Base-by-base conservation (phyloP, 2,888 invertebrate genomes). In the Platerodrilus igneus region DNA sequence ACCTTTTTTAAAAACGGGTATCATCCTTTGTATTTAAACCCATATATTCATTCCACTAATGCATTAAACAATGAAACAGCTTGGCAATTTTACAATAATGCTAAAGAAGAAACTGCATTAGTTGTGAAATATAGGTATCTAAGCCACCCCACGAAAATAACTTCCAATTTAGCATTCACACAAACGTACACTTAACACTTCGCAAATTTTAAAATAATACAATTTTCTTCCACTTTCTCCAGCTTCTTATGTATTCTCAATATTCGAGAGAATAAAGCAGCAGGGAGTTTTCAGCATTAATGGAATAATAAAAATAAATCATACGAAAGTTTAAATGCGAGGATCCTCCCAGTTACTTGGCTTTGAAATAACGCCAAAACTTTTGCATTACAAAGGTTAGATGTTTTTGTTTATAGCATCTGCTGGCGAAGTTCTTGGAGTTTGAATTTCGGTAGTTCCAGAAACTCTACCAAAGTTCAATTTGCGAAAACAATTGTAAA, bases 371-470 rank as follows among this genome's bases (percentile, higher is more conserved):
- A 40, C 36, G 39, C 39, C 44, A 44, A 28, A 44, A 44, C 44
- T 44, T 44, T 44, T 36, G 44, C 36, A 44, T 44, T 44, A 44
- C 40, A 36, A 39, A 14, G 44, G 44, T 40, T 40, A 32, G 19
- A 30, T 40, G 44, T 40, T 44, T 44, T 44, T 44, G 44, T 44
- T 39, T 44, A 44, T 31, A 31, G 25, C 23, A 40, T 44, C 44
- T 44, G 44, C 40, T 44, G 36, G 23, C 36, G 44, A 44, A 44
- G 44, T 40, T 25, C n/a, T n/a, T 40, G 17, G 35, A 31, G 29
- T 36, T n/a, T n/a, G n/a, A n/a, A n/a, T 36, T 40, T 39, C 39
- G 29, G 35, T 31, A 38, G 42, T 29, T 43, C 21, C 17, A 19
- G 27, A 44, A 44, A 44, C 44, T 44, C 34, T 18, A 13, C 30